Conservation (phyloP, 2,797 vertebrate genomes). For the Rhynchonycteris naso region DNA sequence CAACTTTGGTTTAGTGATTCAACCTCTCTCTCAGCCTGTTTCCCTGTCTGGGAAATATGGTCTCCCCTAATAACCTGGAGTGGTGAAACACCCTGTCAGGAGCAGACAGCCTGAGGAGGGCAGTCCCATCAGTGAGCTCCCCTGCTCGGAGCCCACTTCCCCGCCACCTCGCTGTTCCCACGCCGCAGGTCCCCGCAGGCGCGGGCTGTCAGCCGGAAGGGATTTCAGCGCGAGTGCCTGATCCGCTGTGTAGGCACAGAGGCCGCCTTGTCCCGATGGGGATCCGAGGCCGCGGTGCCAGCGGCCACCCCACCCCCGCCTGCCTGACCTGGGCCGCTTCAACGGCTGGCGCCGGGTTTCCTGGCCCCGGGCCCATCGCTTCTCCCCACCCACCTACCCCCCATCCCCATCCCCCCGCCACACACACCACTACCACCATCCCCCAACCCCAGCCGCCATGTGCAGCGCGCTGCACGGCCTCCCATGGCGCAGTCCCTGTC, state of each 20-base stretch:
- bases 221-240: slow-evolving; percentile 46
- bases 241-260: slow-evolving; percentile 65
- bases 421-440: not conserved
- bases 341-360: slow-evolving; percentile 42
- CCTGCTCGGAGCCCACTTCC: not conserved
- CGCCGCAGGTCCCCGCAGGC: not conserved
- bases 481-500: not conserved
- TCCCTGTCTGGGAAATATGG: not conserved
- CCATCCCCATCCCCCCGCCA: not conserved
- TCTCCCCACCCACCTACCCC: not conserved
- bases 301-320: not conserved
- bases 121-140: not conserved
- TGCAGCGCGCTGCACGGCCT: not conserved
- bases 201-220: slow-evolving; percentile 56
- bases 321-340: not conserved
- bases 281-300: not conserved
- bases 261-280: slow-evolving; percentile 61
- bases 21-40: not conserved
- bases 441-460: not conserved
- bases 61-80: not conserved
- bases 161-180: slow-evolving; percentile 14
- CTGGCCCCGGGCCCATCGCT: not conserved
- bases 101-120: not conserved
- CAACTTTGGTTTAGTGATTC: not conserved
- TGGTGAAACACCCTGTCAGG: not conserved